Evolutionary conservation across 2,113 vertebrate genomes (phyloP), one percentile per base, ranked within the genome.

Genomic region (Ivindomyrus marchei): DNA sequence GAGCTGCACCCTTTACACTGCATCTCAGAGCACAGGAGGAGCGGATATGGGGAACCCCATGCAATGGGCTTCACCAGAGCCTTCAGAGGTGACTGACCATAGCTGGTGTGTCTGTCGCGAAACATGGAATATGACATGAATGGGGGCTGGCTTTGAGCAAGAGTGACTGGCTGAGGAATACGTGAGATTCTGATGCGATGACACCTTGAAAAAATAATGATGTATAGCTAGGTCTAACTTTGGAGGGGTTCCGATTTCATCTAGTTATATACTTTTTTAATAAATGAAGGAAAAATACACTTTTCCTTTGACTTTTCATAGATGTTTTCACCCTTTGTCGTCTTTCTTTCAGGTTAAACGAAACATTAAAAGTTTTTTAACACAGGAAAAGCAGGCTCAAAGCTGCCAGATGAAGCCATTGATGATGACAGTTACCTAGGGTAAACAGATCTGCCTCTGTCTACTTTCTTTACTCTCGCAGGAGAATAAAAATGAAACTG

Each of bases 401-500:
- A 80, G 74, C 74, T 19, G 31, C 4, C 74, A 42, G 17, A 80
- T 42, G 15, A 80, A 80, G 36, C 74, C 15, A 36, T 80, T 80
- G 36, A 80, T 80, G 36, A 80, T 17, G 74, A 80, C 74, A 42
- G 74, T 42, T 80, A 11, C n/a, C 45, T 6, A 11, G 21, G 10
- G 46, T 50, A 49, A 86, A 50, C 24, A 50, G 36, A 80, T 5
- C 46, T 47, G 11, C 45, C 84, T 47, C 4, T n/a, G 83, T 24
- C 45, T 47, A 0, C 45, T 49, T 7, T 86, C 84, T 31, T 27
- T 47, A 27, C 3, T 50, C 46, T 47, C 84, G 47, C 11, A 42
- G 36, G 70, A 47, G 88, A 50, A 89, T 87, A 87, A 36, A 87
- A 85, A 89, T 89, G 85, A 89, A 89, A 85, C 89, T 89, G 89